Evolutionary conservation across 2,113 vertebrate species (phyloP).

Genomic region (Probosciger aterrimus): DNA sequence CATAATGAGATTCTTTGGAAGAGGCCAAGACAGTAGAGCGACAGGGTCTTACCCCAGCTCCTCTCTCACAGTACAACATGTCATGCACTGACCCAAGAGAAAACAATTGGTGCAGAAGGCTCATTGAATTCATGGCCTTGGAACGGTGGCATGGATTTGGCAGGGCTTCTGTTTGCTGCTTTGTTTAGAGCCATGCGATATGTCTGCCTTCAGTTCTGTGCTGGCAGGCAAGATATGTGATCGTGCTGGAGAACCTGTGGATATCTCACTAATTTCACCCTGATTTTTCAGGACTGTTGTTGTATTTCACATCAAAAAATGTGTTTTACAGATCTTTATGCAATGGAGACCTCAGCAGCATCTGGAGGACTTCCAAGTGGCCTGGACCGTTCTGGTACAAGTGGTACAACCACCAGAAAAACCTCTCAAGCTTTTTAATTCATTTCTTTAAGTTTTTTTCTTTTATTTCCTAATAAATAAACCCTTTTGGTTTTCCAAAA

Average conservation of each 20-base stretch:
- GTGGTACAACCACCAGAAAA: not conserved
- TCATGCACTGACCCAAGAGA: not conserved
- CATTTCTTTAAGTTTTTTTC: not conserved
- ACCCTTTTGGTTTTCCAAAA: not conserved
- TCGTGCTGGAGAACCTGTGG: not conserved
- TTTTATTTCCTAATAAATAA: not conserved
- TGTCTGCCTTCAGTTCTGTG: not conserved
- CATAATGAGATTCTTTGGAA: conserved; percentile 44
- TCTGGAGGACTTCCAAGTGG: not conserved
- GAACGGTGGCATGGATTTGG: not conserved
- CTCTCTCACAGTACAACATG: not conserved
- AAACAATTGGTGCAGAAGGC: not conserved
- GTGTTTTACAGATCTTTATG: not conserved
- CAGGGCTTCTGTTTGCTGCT: not conserved
- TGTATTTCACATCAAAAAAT: not conserved
- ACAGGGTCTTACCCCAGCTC: not conserved
- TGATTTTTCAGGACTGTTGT: not conserved
- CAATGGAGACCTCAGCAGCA: not conserved
- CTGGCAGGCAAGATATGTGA: not conserved
- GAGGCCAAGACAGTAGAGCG: not conserved
- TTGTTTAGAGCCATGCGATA: not conserved
- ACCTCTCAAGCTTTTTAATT: not conserved
- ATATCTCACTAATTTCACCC: not conserved
- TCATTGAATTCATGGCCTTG: not conserved
- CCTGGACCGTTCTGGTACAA: not conserved